These are phyloP conservation scores for Electrona antarctica DNA, from an alignment of 2,113 vertebrate species.

Conservation along the genomic window DNA sequence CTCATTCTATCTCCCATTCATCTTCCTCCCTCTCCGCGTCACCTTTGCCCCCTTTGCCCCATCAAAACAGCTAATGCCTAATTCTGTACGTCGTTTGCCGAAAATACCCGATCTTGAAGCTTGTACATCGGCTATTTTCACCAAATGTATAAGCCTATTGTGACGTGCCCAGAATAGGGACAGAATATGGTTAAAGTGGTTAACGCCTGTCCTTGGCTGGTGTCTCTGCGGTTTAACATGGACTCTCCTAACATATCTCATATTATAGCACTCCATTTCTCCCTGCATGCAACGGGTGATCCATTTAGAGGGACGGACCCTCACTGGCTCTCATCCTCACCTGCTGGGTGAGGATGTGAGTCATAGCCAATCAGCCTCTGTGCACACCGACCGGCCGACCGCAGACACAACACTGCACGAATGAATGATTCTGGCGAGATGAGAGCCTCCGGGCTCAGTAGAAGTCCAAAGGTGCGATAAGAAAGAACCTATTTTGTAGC, in stretches of 20 bases:
- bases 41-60: constrained; percentile 27
- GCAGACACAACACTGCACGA: constrained; percentile 27
- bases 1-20: constrained; percentile 53
- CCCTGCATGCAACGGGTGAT: constrained; percentile 52
- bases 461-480: constrained; percentile 9
- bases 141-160: too few species aligned
- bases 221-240: constrained; percentile 51
- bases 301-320: constrained; percentile 68
- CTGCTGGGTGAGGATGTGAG: constrained; percentile 65
- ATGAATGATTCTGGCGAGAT: constrained; percentile 8
- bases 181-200: too few species aligned
- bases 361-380: constrained; percentile 67
- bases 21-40: constrained; percentile 31
- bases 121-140: too few species aligned
- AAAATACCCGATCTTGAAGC: too few species aligned
- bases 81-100: too few species aligned
- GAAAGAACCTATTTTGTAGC: constrained; percentile 15
- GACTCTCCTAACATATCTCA: constrained; percentile 35
- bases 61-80: constrained; percentile 34
- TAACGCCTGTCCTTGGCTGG: constrained; percentile 17
- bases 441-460: constrained; percentile 1
- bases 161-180: too few species aligned
- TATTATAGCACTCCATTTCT: constrained; percentile 41
- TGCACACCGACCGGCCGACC: constrained; percentile 8
- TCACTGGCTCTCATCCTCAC: constrained; percentile 57